Percentiles rank a stretch among this genome's conserved stretches.
Evolutionary conservation across 2,888 invertebrate genomes (phyloP).

Genomic region (Lepidocyrtinus sp.): DNA sequence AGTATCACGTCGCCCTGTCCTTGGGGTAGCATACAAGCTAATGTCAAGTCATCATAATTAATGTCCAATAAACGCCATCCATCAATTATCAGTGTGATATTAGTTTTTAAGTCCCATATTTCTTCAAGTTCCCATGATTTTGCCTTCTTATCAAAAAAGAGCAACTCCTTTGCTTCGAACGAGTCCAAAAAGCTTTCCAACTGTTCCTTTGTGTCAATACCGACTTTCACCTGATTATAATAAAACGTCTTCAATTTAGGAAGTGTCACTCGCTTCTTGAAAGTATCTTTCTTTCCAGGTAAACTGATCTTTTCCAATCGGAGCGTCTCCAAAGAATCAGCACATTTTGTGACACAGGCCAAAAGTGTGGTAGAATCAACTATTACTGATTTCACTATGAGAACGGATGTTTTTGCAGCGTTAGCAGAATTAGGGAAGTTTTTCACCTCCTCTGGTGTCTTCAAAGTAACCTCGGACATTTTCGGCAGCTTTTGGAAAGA

Average conservation of each 20-base stretch:
- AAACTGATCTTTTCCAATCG: constrained; percentile 38
- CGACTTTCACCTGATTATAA: constrained; percentile 31
- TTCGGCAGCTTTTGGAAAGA: too few relatives aligned
- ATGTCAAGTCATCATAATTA: constrained; percentile 38
- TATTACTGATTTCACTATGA: constrained; percentile 26
- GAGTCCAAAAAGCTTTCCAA: constrained; percentile 39
- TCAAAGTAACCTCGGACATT: constrained; percentile 36
- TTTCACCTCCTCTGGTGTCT: constrained; percentile 36
- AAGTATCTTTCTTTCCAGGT: constrained; percentile 31
- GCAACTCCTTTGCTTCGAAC: constrained; percentile 36
- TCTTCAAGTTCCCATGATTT: constrained; percentile 51
- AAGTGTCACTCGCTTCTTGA: constrained; percentile 46
- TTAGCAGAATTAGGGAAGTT: constrained; percentile 34
- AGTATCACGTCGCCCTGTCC: constrained; percentile 33
- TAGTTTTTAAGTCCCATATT: constrained; percentile 47
- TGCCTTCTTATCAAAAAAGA: constrained; percentile 49
- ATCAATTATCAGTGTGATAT: constrained; percentile 43
- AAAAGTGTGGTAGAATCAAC: constrained; percentile 23
- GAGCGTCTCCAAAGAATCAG: constrained; percentile 40
- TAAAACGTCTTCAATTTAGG: constrained; percentile 41
- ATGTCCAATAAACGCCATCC: constrained; percentile 52
- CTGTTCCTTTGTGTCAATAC: constrained; percentile 26
- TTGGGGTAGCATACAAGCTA: constrained; percentile 37
- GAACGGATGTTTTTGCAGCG: constrained; percentile 34
- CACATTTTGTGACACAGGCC: constrained; percentile 33